Evolutionary conservation across 2,797 vertebrate genomes (phyloP), one percentile per base, ranked within the genome.

Genomic region (Mareca strepera): DNA sequence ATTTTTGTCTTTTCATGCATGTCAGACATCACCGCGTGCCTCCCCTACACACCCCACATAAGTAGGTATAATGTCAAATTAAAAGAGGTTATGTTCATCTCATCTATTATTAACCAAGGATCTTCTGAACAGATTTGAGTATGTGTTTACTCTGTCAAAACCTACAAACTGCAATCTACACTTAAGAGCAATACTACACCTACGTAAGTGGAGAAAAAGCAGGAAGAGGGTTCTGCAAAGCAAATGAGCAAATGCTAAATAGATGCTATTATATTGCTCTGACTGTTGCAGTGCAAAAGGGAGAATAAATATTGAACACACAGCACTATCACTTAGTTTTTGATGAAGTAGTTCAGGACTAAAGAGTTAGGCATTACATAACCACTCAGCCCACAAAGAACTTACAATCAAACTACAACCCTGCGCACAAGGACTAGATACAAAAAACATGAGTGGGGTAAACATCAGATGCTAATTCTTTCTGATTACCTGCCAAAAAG

Each of bases 121-220:
- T 86, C 29, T 89, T 92, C 78, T 89, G 58, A 64, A 86, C n/a
- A 69, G 66, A 77, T 80, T 59, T 82, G 44, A 91, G 60, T 81
- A 9, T 29, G 44, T 90, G 80, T 93, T 93, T 94, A 91, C 79
- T 67, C 82, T 88, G 50, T 63, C 84, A 90, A 95, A 94, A 82
- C 86, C 67, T 84, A 87, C 74, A 28, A 62, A 76, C 18, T n/a
- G n/a, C 48, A 66, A 83, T 63, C 75, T 55, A 74, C 33, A 53
- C 81, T 73, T 88, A 78, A 88, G 48, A 80, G 90, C 84, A 88
- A 60, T 70, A 82, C 46, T 52, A 81, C 75, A 92, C 93, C 84
- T 74, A 91, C 73, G 44, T 35, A 53, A 68, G 33, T 17, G 29
- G 76, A 78, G 33, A 58, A 90, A 75, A 91, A 73, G 18, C 69